Conservation (phyloP, 1,140 invertebrate species). For the Macrobrachium rosenbergii region DNA sequence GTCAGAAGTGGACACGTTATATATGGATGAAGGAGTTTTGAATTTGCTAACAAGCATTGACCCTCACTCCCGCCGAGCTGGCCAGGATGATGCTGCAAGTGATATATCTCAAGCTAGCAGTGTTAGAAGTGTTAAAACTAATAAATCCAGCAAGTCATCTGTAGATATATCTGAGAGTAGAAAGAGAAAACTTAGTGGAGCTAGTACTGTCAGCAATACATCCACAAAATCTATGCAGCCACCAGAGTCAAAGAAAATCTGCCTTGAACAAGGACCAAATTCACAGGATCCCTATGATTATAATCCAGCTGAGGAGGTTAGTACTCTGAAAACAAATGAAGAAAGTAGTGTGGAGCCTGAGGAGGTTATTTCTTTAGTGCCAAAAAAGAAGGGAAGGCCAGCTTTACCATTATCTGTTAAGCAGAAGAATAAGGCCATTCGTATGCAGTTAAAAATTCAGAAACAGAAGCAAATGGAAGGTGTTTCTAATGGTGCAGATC, state of each 20-base stretch:
- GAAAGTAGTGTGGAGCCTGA: slow-evolving; percentile 1
- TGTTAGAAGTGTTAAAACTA: slow-evolving; percentile 47
- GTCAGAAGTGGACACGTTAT: slow-evolving; percentile 59
- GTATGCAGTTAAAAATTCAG: slow-evolving; percentile 50
- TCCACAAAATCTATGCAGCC: slow-evolving; percentile 48
- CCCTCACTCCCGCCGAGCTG: slow-evolving; percentile 44
- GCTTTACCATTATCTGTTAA: slow-evolving; percentile 41
- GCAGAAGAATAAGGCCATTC: slow-evolving; percentile 53
- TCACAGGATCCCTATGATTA: slow-evolving; percentile 40
- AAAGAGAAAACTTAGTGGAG: slow-evolving; percentile 56
- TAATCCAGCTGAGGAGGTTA: slow-evolving; percentile 42
- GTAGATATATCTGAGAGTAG: slow-evolving; percentile 22
- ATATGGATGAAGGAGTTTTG: slow-evolving; percentile 62
- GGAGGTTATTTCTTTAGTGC: not conserved
- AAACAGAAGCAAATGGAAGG: slow-evolving; percentile 46
- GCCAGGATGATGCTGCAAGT: slow-evolving; percentile 56
- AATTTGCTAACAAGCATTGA: slow-evolving; percentile 61
- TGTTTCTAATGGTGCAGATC: not conserved
- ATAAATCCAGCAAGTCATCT: slow-evolving; percentile 26
- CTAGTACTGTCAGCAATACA: slow-evolving; percentile 43
- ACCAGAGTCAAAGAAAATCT: slow-evolving; percentile 49
- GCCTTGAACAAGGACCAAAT: slow-evolving; percentile 39
- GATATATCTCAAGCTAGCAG: slow-evolving; percentile 55
- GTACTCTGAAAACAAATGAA: not conserved
- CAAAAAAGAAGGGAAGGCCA: slow-evolving; percentile 51